These are phyloP conservation scores for Henicopernis longicauda DNA, from an alignment of 2,113 vertebrate species.

Conservation along the genomic window DNA sequence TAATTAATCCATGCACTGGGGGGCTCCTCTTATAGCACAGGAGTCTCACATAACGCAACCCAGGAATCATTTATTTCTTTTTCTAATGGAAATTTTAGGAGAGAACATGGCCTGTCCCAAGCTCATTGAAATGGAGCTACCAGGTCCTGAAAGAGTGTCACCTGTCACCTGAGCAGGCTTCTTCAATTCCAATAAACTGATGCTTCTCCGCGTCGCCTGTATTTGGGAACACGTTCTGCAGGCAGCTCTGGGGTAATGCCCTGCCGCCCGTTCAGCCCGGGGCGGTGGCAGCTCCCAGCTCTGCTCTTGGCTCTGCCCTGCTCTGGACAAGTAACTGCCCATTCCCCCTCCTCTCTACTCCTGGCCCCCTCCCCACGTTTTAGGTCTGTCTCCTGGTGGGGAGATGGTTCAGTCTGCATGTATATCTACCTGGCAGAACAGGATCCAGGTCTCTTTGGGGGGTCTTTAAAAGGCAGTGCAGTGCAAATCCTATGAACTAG, in stretches of 20 bases:
- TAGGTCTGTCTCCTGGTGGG: not conserved
- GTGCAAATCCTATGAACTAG: fast-evolving
- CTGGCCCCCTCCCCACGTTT: too few species aligned
- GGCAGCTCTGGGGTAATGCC: not conserved
- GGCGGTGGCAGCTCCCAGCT: not conserved
- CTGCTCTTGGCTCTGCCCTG: not conserved
- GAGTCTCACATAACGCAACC: not conserved
- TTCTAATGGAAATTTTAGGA: not conserved
- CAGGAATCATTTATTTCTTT: not conserved
- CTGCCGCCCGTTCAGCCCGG: not conserved
- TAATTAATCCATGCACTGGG: not conserved
- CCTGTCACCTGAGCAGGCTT: not conserved
- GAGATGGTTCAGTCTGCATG: fast-evolving
- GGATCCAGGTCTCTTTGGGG: not conserved
- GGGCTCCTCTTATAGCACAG: not conserved
- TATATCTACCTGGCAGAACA: not conserved
- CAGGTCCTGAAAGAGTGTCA: not conserved
- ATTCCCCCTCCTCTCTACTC: too few species aligned
- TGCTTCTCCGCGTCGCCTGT: fast-evolving
- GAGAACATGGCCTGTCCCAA: not conserved
- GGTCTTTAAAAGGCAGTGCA: fast-evolving
- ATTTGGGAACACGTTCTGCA: not conserved
- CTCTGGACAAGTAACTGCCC: not conserved
- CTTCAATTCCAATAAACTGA: not conserved
- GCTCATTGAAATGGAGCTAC: not conserved